Conservation (phyloP, 2,797 vertebrate species). For the Parotocinclus haroldoi region DNA sequence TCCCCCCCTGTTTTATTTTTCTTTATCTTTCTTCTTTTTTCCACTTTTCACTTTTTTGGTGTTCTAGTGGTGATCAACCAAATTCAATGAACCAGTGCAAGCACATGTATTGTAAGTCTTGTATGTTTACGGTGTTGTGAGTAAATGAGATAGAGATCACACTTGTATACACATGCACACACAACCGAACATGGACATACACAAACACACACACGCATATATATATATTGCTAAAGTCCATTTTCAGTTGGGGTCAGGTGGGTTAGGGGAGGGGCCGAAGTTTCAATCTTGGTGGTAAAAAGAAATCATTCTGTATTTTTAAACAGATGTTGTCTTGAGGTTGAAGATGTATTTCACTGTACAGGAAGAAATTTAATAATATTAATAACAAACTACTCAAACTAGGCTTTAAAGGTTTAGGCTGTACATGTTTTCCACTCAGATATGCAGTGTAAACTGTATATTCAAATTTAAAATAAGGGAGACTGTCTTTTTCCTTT, state of each 20-base stretch:
- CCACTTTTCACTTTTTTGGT: conserved; percentile 79
- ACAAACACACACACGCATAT: conserved; percentile 39
- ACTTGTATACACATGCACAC: conserved; percentile 61
- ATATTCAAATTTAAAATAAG: conserved; percentile 49
- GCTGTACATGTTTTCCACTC: conserved; percentile 90
- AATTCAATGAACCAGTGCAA: conserved; percentile 83
- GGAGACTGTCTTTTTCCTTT: conserved; percentile 44
- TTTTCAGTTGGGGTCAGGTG: conserved; percentile 72
- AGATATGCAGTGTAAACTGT: conserved; percentile 74
- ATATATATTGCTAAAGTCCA: conserved; percentile 71
- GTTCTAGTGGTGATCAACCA: conserved; percentile 83
- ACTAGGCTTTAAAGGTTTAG: conserved; percentile 88
- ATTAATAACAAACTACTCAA: conserved; percentile 68
- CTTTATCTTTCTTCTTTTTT: conserved; percentile 54
- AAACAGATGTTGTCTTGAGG: conserved; percentile 70
- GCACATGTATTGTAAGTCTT: conserved; percentile 99
- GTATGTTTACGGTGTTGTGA: conserved; percentile 99
- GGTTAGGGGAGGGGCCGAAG: conserved; percentile 50
- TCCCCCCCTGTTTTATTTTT: conserved; percentile 16
- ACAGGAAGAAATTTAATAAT: conserved; percentile 75
- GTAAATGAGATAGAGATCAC: conserved; percentile 93
- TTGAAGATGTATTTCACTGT: conserved; percentile 76
- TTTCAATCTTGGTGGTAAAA: conserved; percentile 61
- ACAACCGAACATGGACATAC: conserved; percentile 43
- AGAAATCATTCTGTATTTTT: conserved; percentile 87